Evolutionary conservation across 2,113 vertebrate genomes (phyloP), one percentile per base, ranked within the genome.

Genomic region (Scomber scombrus): DNA sequence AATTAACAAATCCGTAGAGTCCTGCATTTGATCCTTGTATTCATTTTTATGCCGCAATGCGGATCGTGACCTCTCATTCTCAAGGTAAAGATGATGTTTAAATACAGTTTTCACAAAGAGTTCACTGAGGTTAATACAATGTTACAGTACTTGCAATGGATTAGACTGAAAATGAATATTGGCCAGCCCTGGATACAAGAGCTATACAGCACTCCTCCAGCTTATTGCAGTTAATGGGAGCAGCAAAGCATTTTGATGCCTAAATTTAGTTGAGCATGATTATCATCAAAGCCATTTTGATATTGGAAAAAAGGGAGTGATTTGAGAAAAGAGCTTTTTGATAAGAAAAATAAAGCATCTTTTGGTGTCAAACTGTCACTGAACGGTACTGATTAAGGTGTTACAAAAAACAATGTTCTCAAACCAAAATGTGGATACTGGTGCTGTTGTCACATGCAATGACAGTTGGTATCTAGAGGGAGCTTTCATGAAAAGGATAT

Each of bases 281-380:
- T 84, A 75, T 78, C 77, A 88, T 91, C 85, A 92, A 92, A 90
- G 86, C 63, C 5, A 6, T 49, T 64, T 55, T 23, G 81, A 83
- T 79, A 62, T 29, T 62, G 66, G 76, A 82, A 77, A 85, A 90
- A 82, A 88, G 85, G 49, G 55, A 73, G 47, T 71, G 71, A 81
- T 78, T 79, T 75, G 40, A 73, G 68, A 76, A 77, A 55, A 69
- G 2, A 11, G 45, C 47, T 79, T 88, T 88, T 85, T 89, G 80
- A 78, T 80, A 58, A 71, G 45, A 68, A 69, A 78, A 84, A 75
- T 29, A 87, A 88, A 79, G 75, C 54, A 49, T 81, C 69, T 81
- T 79, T 78, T 67, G 79, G 74, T 90, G 89, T 92, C 92, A 88
- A 88, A 77, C 91, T 94, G 93, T 91, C 91, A 90, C 50, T 10